A percentile compares a stretch with the other conserved stretches of the same genome.
These are phyloP conservation scores for Eutrigla gurnardus DNA, from an alignment of 2,797 vertebrate genomes.

Conservation along the genomic window DNA sequence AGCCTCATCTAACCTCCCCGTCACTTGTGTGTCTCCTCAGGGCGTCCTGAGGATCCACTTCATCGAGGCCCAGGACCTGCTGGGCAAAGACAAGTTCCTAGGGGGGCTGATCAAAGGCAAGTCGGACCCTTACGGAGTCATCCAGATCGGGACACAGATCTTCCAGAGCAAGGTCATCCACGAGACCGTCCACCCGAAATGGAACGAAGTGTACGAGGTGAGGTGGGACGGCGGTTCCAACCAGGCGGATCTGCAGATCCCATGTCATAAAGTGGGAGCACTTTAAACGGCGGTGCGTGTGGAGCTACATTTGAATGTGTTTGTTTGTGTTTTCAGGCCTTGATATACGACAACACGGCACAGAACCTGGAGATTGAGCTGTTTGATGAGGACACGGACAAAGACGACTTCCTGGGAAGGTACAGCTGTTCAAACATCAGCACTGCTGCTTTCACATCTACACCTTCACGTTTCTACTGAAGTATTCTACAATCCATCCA, in stretches of 20 bases:
- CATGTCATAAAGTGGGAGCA: background rate
- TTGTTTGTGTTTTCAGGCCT: slow-evolving; percentile 77
- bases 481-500: too few relatives aligned
- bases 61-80: slow-evolving; percentile 92
- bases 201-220: slow-evolving; percentile 98
- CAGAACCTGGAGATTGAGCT: slow-evolving; percentile 90
- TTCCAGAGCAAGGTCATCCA: slow-evolving; percentile 94
- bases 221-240: slow-evolving; percentile 1
- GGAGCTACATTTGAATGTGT: background rate
- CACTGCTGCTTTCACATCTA: too few relatives aligned
- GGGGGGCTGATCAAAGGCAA: slow-evolving; percentile 96
- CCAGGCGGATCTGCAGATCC: background rate
- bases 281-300: background rate
- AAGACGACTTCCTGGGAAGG: slow-evolving; percentile 96
- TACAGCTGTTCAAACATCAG: slow-evolving; percentile 51
- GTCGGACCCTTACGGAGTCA: slow-evolving; percentile 94
- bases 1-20: background rate
- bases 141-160: slow-evolving; percentile 89
- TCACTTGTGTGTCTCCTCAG: slow-evolving; percentile 67
- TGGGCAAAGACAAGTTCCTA: slow-evolving; percentile 92
- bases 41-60: slow-evolving; percentile 93
- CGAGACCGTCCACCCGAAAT: slow-evolving; percentile 90
- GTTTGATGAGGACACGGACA: slow-evolving; percentile 95
- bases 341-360: slow-evolving; percentile 87
- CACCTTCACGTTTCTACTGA: too few relatives aligned